phyloP scores from a whole-genome alignment of 1,140 invertebrate genomes.

The Epicauta chinensis region DNA sequence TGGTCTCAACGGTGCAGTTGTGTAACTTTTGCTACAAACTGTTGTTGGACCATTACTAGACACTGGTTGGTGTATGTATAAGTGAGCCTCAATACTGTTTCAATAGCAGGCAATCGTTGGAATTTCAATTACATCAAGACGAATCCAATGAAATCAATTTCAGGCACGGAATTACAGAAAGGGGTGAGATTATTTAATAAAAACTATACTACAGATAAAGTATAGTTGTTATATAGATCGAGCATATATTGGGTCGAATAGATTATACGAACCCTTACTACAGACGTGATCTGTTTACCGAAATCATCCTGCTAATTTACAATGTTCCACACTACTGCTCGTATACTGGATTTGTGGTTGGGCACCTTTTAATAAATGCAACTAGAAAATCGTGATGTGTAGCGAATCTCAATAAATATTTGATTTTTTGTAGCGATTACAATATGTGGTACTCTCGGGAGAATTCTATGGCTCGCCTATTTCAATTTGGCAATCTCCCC shows the following conservation, averaged over 20 bases:
- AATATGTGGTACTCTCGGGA: no score
- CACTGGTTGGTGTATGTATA: background rate
- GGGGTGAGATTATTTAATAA: background rate
- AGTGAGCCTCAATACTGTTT: background rate
- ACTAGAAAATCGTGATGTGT: no score
- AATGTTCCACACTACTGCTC: background rate
- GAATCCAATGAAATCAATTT: background rate
- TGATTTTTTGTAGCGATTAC: no score
- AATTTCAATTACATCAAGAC: background rate
- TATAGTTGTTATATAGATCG: background rate
- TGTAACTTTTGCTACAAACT: conserved; percentile 20
- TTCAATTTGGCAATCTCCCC: no score
- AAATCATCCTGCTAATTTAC: background rate
- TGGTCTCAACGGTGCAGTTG: conserved; percentile 15
- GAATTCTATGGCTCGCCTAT: background rate
- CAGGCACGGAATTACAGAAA: conserved; percentile 1
- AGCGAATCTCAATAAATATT: no score
- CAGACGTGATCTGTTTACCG: background rate
- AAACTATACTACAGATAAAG: background rate
- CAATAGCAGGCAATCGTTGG: background rate
- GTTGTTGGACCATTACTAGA: background rate
- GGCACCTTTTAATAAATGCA: no score
- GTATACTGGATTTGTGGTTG: no score
- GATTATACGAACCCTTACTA: background rate
- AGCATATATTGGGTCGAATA: background rate